Evolutionary conservation across 2,113 vertebrate genomes (phyloP).

Genomic region (Tamias sibiricus): DNA sequence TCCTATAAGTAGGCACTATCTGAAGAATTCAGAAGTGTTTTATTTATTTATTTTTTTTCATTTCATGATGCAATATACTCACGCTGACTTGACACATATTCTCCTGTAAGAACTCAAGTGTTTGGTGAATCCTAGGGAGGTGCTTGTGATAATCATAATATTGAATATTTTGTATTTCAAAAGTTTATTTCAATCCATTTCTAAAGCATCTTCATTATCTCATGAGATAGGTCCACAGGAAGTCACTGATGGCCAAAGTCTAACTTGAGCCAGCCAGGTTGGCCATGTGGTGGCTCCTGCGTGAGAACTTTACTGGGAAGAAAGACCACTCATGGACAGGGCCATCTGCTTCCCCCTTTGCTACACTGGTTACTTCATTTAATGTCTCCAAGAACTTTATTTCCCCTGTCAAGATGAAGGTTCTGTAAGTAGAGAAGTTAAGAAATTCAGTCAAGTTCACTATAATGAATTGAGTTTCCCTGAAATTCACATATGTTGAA

Average conservation of each 20-base stretch:
- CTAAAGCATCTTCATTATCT: conserved; percentile 85
- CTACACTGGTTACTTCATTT: neutral
- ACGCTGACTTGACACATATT: neutral
- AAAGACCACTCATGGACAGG: neutral
- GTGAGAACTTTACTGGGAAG: conserved; percentile 85
- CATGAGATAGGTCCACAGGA: conserved; percentile 89
- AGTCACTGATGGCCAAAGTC: conserved; percentile 81
- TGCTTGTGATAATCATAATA: neutral
- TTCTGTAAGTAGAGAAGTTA: neutral
- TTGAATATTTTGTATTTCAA: neutral
- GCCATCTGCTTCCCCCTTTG: rapidly evolving
- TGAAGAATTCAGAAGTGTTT: neutral
- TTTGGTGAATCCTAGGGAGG: neutral
- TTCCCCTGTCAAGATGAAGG: neutral
- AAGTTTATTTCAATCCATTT: conserved; percentile 59
- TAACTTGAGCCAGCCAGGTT: conserved; percentile 88
- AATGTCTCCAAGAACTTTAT: neutral
- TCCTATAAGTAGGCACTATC: neutral
- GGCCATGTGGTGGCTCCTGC: conserved; percentile 57
- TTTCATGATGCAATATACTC: conserved; percentile 43
- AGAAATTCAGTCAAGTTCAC: neutral
- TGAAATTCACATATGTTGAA: neutral
- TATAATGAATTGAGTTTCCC: neutral
- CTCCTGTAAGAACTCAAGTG: neutral
- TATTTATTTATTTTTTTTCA: conserved; percentile 66